These are phyloP conservation scores for Amyelois transitella DNA, from an alignment of 1,140 invertebrate species.

Conservation along the genomic window DNA sequence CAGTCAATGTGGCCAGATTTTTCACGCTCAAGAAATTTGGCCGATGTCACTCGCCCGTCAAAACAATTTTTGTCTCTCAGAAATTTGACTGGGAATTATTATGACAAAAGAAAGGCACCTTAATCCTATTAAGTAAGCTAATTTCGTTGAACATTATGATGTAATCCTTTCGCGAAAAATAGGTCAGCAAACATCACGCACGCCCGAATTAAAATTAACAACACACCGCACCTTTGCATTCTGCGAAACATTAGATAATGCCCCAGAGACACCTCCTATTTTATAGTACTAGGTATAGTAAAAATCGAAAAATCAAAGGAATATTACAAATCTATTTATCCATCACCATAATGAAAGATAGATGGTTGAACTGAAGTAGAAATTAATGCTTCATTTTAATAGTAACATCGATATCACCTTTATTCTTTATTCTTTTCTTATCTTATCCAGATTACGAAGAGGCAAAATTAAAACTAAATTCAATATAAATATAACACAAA, in stretches of 20 bases:
- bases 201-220: neutral
- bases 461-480: no score
- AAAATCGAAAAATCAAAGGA: no score
- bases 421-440: no score
- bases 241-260: constrained; percentile 1
- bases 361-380: no score
- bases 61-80: neutral
- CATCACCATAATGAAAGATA: no score
- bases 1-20: no score
- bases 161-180: constrained; percentile 9
- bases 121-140: neutral
- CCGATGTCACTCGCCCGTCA: neutral
- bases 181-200: constrained; percentile 17
- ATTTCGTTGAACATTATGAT: constrained; percentile 2
- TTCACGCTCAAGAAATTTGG: neutral
- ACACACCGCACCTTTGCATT: constrained; percentile 1
- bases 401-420: no score
- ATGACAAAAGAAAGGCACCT: neutral
- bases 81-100: neutral
- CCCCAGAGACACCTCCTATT: neutral
- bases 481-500: no score
- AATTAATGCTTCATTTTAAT: no score
- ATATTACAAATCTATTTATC: no score
- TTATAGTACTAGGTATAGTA: no score
- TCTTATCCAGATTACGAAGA: no score